Conservation (phyloP, 2,888 invertebrate species). For the Orthosia gothica region DNA sequence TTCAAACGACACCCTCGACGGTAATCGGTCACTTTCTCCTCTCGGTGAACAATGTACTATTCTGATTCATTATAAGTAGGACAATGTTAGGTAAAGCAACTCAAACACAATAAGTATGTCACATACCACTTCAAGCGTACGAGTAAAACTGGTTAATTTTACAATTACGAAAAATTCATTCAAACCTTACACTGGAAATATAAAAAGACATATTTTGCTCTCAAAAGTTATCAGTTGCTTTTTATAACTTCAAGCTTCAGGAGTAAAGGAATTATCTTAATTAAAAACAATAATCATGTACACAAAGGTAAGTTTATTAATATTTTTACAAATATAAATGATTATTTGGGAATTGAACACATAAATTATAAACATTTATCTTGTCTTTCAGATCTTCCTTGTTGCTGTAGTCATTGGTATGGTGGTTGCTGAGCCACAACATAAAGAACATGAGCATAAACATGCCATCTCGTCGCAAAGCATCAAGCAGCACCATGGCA, state of each 20-base stretch:
- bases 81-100: background rate
- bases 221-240: slow-evolving; percentile 48
- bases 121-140: slow-evolving; percentile 20
- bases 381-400: slow-evolving; percentile 62
- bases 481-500: slow-evolving; percentile 75
- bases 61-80: background rate
- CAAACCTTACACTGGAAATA: slow-evolving; percentile 23
- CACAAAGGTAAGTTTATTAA: slow-evolving; percentile 26
- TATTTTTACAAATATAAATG: background rate
- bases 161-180: slow-evolving; percentile 46
- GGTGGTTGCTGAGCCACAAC: slow-evolving; percentile 53
- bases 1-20: too few relatives aligned
- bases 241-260: slow-evolving; percentile 21
- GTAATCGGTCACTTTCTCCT: too few relatives aligned
- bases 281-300: slow-evolving; percentile 32
- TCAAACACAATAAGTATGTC: slow-evolving; percentile 20
- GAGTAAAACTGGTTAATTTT: slow-evolving; percentile 41
- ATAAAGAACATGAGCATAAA: slow-evolving; percentile 66
- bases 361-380: background rate
- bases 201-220: slow-evolving; percentile 38
- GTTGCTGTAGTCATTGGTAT: slow-evolving; percentile 61
- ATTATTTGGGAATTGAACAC: too few relatives aligned
- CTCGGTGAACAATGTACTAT: too few relatives aligned
- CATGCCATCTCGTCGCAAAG: slow-evolving; percentile 74
- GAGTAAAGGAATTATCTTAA: slow-evolving; percentile 17